These are phyloP conservation scores for Phocoena phocoena DNA, from an alignment of 2,113 vertebrate genomes.

Conservation along the genomic window DNA sequence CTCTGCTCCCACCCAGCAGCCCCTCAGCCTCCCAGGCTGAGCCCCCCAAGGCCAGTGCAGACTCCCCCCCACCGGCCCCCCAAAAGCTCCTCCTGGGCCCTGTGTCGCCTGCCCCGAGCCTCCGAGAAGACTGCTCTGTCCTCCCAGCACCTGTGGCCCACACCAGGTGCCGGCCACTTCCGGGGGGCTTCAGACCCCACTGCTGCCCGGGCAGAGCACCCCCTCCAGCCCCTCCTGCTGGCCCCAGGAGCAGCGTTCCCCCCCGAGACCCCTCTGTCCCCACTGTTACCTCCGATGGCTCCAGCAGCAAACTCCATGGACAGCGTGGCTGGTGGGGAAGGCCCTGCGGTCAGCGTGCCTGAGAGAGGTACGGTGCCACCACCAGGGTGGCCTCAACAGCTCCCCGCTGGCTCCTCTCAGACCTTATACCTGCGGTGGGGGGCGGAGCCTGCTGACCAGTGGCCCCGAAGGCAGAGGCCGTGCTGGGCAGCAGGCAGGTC, in stretches of 20 bases:
- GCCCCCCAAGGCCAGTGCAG: neutral
- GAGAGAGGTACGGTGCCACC: neutral
- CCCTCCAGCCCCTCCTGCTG: rapidly evolving
- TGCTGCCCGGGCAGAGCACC: rapidly evolving
- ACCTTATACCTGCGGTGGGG: slow-evolving; percentile 34
- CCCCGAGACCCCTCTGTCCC: neutral
- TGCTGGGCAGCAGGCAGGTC: slow-evolving; percentile 50
- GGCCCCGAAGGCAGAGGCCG: slow-evolving; percentile 46
- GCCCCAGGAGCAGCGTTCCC: neutral
- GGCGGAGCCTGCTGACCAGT: neutral
- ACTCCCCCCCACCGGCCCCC: rapidly evolving
- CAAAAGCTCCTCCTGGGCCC: neutral
- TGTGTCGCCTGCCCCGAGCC: rapidly evolving
- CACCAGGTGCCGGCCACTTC: neutral
- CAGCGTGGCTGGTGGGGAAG: rapidly evolving
- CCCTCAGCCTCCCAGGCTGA: neutral
- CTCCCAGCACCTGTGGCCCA: rapidly evolving
- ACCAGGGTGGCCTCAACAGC: neutral
- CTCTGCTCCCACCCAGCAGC: rapidly evolving
- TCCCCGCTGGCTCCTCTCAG: neutral
- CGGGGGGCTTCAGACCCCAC: neutral
- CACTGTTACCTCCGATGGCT: slow-evolving; percentile 92
- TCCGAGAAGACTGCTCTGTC: neutral
- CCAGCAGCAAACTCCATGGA: slow-evolving; percentile 95
- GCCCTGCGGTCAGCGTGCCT: neutral